Evolutionary conservation across 2,113 vertebrate species (phyloP).

Genomic region (Sander vitreus): DNA sequence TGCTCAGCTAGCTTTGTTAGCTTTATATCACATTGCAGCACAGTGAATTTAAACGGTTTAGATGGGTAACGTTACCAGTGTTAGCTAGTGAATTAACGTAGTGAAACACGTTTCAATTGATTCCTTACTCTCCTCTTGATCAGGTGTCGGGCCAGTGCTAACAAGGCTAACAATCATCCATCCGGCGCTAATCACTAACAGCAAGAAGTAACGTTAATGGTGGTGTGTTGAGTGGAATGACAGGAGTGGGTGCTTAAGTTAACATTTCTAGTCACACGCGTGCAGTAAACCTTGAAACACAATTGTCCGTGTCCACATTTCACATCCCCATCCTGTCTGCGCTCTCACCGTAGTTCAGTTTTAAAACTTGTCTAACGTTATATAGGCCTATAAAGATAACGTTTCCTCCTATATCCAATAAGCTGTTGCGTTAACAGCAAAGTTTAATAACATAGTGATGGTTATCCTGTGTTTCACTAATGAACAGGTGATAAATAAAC

Average conservation of each 20-base stretch:
- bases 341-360: no score
- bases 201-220: no score
- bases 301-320: constrained; percentile 1
- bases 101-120: not conserved
- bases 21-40: not conserved
- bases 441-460: not conserved
- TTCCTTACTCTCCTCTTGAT: accelerated
- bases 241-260: not conserved
- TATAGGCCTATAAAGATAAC: no score
- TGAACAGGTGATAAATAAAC: not conserved
- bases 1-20: not conserved
- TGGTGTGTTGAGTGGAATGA: not conserved
- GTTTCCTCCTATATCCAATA: no score
- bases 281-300: not conserved
- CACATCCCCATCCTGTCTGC: not conserved
- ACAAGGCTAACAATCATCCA: not conserved
- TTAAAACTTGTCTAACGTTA: no score
- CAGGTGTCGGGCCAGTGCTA: constrained; percentile 2
- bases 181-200: not conserved
- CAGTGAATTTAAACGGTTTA: not conserved
- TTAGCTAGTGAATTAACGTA: not conserved
- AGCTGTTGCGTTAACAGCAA: no score
- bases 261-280: not conserved
- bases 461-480: not conserved
- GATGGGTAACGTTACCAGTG: no score